Evolutionary conservation across 2,113 vertebrate species (phyloP).

Genomic region (Bos javanicus): DNA sequence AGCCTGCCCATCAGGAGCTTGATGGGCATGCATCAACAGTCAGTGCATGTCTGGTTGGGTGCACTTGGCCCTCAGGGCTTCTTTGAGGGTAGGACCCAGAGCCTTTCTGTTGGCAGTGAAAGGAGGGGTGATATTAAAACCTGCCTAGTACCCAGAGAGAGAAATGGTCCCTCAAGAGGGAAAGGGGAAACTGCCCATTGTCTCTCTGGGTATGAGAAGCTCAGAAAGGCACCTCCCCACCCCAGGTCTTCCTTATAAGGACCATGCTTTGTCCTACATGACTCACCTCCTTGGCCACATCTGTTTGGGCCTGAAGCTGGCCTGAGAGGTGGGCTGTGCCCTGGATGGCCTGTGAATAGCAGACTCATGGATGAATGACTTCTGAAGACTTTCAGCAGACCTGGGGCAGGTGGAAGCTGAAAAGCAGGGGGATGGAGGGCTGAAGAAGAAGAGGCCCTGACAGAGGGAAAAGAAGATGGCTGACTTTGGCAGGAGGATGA

Average conservation of each 20-base stretch:
- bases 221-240: background rate
- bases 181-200: background rate
- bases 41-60: background rate
- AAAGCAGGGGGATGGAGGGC: background rate
- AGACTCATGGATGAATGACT: background rate
- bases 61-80: background rate
- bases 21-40: accelerated
- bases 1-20: accelerated
- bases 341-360: background rate
- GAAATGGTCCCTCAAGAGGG: background rate
- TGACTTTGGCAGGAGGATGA: background rate
- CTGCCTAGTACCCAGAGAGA: background rate
- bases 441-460: background rate
- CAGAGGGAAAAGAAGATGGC: background rate
- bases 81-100: background rate
- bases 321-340: background rate
- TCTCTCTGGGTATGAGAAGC: background rate
- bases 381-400: background rate
- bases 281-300: background rate
- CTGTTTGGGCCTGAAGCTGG: background rate
- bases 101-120: background rate
- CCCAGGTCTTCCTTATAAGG: background rate
- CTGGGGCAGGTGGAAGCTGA: background rate
- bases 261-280: background rate
- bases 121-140: background rate